These are phyloP conservation scores for Augochlora pura DNA, from an alignment of 1,140 invertebrate genomes.

Conservation along the genomic window DNA sequence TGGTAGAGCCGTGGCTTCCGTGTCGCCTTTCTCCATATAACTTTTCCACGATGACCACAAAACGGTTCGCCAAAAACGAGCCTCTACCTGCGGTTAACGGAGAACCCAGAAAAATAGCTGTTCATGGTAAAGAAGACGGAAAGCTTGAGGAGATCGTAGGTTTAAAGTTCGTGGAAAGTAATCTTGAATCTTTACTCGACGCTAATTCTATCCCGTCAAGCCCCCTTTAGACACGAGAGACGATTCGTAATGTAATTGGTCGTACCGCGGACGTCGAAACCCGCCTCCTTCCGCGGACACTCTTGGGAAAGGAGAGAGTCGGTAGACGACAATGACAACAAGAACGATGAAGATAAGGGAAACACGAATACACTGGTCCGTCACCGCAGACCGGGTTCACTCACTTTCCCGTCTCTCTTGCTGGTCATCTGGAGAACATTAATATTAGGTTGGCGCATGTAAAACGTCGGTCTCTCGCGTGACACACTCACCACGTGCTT, in stretches of 20 bases:
- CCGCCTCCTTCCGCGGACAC: not conserved
- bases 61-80: not conserved
- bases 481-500: no score
- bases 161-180: no score
- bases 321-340: not conserved
- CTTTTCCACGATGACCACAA: not conserved
- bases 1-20: constrained; percentile 11
- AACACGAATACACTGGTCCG: constrained; percentile 47
- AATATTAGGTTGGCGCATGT: not conserved
- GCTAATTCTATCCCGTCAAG: not conserved
- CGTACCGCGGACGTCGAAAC: not conserved
- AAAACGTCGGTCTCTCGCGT: no score
- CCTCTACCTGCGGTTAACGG: not conserved
- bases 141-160: no score
- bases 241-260: constrained; percentile 4
- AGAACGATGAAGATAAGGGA: constrained; percentile 29
- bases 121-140: no score
- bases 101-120: no score
- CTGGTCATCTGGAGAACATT: constrained; percentile 48
- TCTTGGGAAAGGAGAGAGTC: not conserved
- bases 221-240: not conserved
- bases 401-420: constrained; percentile 66
- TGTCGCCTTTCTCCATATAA: not conserved
- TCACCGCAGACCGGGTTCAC: constrained; percentile 68
- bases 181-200: not conserved